phyloP scores from a whole-genome alignment of 1,140 invertebrate species.

The Chionoecetes opilio region DNA sequence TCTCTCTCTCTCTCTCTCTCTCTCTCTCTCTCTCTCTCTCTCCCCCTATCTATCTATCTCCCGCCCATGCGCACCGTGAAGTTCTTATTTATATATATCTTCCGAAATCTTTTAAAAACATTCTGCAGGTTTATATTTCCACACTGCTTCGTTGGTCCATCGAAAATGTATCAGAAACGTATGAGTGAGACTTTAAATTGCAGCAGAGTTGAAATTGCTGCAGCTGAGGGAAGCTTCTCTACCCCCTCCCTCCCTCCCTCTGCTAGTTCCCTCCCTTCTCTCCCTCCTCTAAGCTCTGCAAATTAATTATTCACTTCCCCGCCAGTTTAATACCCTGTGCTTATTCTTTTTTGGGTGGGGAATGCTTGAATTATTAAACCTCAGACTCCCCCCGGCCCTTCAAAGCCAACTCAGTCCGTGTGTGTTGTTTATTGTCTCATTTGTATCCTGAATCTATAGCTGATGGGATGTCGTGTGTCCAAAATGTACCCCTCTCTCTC shows the following conservation, averaged over 20 bases:
- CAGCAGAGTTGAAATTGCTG: neutral
- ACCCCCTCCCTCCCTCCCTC: neutral
- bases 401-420: neutral
- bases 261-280: neutral
- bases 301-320: constrained; percentile 12
- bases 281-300: constrained; percentile 10
- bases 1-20: too few species aligned
- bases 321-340: constrained; percentile 8
- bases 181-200: neutral
- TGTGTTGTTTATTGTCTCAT: neutral
- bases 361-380: constrained; percentile 30
- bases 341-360: constrained; percentile 9
- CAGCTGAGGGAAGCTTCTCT: neutral
- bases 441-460: neutral
- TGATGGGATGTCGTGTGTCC: neutral
- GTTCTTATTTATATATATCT: too few species aligned
- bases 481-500: neutral
- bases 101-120: neutral
- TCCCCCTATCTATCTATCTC: too few species aligned
- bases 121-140: neutral
- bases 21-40: too few species aligned
- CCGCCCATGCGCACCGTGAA: too few species aligned
- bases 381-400: neutral
- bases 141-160: neutral
- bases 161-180: constrained; percentile 20